These are phyloP conservation scores for Anthoptus insignis DNA, from an alignment of 2,888 invertebrate species.

Conservation along the genomic window DNA sequence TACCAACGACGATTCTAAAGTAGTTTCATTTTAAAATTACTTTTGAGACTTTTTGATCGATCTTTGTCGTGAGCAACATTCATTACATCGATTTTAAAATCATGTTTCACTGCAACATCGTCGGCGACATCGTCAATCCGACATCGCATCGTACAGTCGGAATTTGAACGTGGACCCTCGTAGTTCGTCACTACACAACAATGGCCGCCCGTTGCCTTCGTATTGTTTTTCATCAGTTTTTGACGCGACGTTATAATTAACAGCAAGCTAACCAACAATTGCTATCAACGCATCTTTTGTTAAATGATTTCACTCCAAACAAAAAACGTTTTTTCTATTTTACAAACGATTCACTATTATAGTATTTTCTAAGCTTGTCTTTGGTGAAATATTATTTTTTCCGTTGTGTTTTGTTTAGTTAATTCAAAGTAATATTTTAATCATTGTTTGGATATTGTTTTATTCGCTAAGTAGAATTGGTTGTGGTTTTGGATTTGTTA, in stretches of 20 bases:
- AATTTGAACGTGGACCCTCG: constrained; percentile 16
- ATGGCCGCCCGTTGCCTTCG: constrained; percentile 27
- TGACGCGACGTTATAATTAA: constrained; percentile 37
- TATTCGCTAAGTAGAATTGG: too few species aligned
- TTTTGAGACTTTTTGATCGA: too few species aligned
- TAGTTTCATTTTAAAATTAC: too few species aligned
- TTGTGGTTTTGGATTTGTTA: too few species aligned
- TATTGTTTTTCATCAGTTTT: constrained; percentile 38
- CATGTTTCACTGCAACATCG: neutral
- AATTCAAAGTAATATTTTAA: too few species aligned
- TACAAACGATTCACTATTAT: neutral
- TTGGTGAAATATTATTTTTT: neutral
- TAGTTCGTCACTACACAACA: constrained; percentile 32
- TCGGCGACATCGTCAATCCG: constrained; percentile 3
- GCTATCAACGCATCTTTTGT: constrained; percentile 35
- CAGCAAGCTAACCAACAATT: constrained; percentile 29
- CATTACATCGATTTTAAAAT: too few species aligned
- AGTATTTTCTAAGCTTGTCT: neutral
- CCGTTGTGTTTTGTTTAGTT: too few species aligned
- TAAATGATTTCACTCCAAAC: constrained; percentile 21
- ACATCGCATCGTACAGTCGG: constrained; percentile 9
- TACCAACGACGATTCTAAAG: too few species aligned
- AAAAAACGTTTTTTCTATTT: constrained; percentile 8
- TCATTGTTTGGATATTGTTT: too few species aligned
- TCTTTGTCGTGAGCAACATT: too few species aligned